Evolutionary conservation across 2,797 vertebrate species (phyloP), one percentile per base, ranked within the genome.

Genomic region (Ammospiza maritima): DNA sequence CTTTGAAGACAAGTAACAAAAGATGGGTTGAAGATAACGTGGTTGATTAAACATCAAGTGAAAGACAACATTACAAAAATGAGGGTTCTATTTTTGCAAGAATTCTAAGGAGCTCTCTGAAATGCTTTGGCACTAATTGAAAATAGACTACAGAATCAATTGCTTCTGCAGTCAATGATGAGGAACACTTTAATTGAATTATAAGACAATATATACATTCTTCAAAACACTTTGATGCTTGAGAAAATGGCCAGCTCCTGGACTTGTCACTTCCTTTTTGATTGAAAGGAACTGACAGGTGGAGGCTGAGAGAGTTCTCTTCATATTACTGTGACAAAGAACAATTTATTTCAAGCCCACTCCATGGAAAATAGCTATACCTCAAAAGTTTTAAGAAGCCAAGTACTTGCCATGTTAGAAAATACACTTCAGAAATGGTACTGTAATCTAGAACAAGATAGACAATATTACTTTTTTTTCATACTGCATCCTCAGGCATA

Each of bases 171-270:
- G 84, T 89, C 93, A 96, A 87, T 93, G 90, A 94, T 61, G 72
- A 96, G 93, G 84, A 97, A 94, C 84, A 80, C 79, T 92, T 95
- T 94, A 96, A 94, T 82, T 93, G 81, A 97, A 96, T 96, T 96
- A 93, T 95, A 93, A 92, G 65, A 80, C 86, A 93, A 94, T 79
- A 93, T 57, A 92, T 74, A 82, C 57, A 72, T 95, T 92, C 93
- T 79, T 95, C 71, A 94, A 92, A 95, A 96, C 11, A 83, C 61
- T 95, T 81, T 72, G 78, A 89, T 86, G 85, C 71, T 89, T 72
- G n/a, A 61, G 30, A 87, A 90, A 94, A 93, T 73, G 74, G 70
- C 47, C 56, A 88, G 66, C 34, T 67, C 57, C 30, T 86, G 57
- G 66, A 94, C 74, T 44, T 44, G 42, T 44, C 42, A 18, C 4